phyloP scores from a whole-genome alignment of 2,888 invertebrate species.

The Synanthedon formicaeformis region DNA sequence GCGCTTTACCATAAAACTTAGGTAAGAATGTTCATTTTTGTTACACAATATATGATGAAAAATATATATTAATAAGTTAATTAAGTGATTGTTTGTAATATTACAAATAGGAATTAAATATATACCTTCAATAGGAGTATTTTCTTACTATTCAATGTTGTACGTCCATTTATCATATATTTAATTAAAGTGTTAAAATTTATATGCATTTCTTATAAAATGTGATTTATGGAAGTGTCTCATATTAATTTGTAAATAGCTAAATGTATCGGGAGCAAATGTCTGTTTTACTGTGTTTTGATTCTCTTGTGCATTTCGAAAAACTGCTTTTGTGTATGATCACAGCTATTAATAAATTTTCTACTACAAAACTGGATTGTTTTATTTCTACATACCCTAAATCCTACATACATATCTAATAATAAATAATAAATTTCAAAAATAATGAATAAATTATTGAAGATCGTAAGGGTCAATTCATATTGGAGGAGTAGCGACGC shows the following conservation, averaged over 20 bases:
- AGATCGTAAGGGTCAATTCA: too few species aligned
- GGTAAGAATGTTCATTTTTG: slow-evolving; percentile 4
- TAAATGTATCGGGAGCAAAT: slow-evolving; percentile 43
- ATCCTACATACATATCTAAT: too few species aligned
- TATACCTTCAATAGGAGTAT: slow-evolving; percentile 24
- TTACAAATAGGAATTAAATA: slow-evolving; percentile 34
- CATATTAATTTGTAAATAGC: slow-evolving; percentile 40
- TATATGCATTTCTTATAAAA: slow-evolving; percentile 47
- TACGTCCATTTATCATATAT: slow-evolving; percentile 55
- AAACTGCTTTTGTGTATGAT: slow-evolving; percentile 59
- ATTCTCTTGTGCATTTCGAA: slow-evolving; percentile 65
- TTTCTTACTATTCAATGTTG: slow-evolving; percentile 49
- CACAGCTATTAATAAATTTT: slow-evolving; percentile 55
- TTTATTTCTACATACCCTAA: background rate
- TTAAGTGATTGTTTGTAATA: slow-evolving; percentile 49
- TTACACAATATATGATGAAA: slow-evolving; percentile 10
- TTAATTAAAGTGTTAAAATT: slow-evolving; percentile 31
- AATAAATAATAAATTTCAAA: too few species aligned
- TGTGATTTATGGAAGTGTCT: slow-evolving; percentile 37
- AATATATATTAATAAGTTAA: slow-evolving; percentile 53
- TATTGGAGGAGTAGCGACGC: too few species aligned
- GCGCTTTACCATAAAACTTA: slow-evolving; percentile 23
- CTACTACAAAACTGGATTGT: slow-evolving; percentile 15
- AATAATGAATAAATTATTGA: too few species aligned
- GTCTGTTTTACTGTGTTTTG: slow-evolving; percentile 44